Percentiles rank a stretch among this genome's conserved stretches.
phyloP scores from a whole-genome alignment of 92 coral and sea anemone species.

The Isaurus tuberculatus region DNA sequence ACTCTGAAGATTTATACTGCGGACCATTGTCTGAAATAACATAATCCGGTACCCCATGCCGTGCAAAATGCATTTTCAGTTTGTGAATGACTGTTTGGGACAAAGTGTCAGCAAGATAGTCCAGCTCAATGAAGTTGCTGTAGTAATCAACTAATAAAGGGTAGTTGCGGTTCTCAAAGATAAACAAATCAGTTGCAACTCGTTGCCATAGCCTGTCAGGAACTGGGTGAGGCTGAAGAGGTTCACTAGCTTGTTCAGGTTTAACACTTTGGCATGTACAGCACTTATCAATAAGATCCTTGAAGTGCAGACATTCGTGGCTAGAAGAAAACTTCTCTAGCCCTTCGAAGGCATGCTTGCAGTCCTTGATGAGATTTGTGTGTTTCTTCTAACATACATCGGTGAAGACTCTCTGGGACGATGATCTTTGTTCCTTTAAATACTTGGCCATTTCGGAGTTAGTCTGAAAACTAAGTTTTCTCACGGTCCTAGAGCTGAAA shows the following conservation, averaged over 20 bases:
- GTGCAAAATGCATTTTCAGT: conserved; percentile 17
- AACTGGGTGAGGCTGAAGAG: conserved; percentile 7
- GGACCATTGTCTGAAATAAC: conserved; percentile 26
- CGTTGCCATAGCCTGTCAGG: conserved; percentile 14
- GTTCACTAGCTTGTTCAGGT: conserved; percentile 8
- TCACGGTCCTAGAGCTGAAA: no score
- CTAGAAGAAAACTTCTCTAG: conserved; percentile 14
- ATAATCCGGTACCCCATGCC: conserved; percentile 18
- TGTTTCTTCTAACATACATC: conserved; percentile 11
- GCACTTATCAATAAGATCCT: conserved; percentile 11
- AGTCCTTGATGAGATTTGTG: conserved; percentile 16
- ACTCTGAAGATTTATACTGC: conserved; percentile 21
- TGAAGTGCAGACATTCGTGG: conserved; percentile 13
- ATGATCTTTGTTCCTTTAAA: conserved; percentile 43
- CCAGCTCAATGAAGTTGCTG: conserved; percentile 7
- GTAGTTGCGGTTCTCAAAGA: conserved; percentile 12
- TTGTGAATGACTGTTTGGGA: conserved; percentile 16
- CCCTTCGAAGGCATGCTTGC: conserved; percentile 20
- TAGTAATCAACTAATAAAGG: conserved; percentile 11
- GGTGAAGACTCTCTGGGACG: conserved; percentile 48
- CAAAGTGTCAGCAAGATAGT: not conserved
- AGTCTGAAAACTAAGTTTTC: no score
- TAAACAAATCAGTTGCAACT: conserved; percentile 17
- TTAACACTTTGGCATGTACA: conserved; percentile 6
- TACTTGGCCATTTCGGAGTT: conserved; percentile 42